Evolutionary conservation across 2,113 vertebrate species (phyloP).

Genomic region (Pao palembangensis): DNA sequence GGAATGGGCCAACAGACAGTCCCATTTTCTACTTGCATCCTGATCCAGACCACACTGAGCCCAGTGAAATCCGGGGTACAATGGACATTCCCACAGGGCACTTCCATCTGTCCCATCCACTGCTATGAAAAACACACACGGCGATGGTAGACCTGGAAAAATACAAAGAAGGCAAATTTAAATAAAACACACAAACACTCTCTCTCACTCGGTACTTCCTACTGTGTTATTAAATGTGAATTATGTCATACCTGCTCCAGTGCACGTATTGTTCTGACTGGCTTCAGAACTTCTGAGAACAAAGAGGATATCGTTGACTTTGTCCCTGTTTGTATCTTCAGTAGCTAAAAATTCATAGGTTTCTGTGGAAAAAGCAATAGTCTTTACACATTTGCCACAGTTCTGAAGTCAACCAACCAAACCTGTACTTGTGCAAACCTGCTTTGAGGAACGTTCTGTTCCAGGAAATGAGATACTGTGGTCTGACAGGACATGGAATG

Average conservation of each 20-base stretch:
- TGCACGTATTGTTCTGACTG: slow-evolving; percentile 76
- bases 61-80: slow-evolving; percentile 75
- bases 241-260: slow-evolving; percentile 70
- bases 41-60: slow-evolving; percentile 74
- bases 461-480: slow-evolving; percentile 76
- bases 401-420: neutral
- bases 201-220: no score
- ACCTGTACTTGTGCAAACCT: slow-evolving; percentile 65
- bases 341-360: slow-evolving; percentile 81
- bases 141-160: slow-evolving; percentile 76
- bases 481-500: slow-evolving; percentile 88
- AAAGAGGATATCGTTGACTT: slow-evolving; percentile 85
- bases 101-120: slow-evolving; percentile 82
- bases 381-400: neutral
- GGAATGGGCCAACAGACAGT: slow-evolving; percentile 76
- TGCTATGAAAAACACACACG: slow-evolving; percentile 79
- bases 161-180: neutral
- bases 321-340: slow-evolving; percentile 79
- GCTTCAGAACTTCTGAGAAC: slow-evolving; percentile 69
- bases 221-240: no score
- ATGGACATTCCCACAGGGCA: slow-evolving; percentile 78
- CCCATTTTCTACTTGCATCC: neutral
- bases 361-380: slow-evolving; percentile 58
- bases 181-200: neutral
- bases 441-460: slow-evolving; percentile 68